These are phyloP conservation scores for Eupeodes corollae DNA, from an alignment of 1,140 invertebrate species.

Conservation along the genomic window DNA sequence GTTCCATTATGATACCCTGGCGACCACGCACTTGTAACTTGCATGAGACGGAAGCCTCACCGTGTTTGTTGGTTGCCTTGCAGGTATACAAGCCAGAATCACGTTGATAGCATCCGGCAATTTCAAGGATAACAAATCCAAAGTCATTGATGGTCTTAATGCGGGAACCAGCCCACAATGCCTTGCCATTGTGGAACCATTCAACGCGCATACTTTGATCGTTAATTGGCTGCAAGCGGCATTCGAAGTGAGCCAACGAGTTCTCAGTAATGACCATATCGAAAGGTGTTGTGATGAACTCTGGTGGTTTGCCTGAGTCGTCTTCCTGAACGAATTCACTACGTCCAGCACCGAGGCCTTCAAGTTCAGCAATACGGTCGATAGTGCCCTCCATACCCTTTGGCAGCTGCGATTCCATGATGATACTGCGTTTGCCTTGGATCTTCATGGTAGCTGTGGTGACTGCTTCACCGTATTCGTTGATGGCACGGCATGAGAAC, in stretches of 20 bases:
- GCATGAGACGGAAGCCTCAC: conserved; percentile 77
- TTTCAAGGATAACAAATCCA: conserved; percentile 85
- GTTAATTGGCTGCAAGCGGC: conserved; percentile 75
- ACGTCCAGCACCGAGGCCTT: conserved; percentile 63
- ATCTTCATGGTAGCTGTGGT: conserved; percentile 85
- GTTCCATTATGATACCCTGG: conserved; percentile 79
- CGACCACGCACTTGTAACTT: conserved; percentile 73
- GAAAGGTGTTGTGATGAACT: conserved; percentile 79
- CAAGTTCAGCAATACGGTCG: conserved; percentile 84
- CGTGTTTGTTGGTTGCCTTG: conserved; percentile 81
- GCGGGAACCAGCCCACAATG: conserved; percentile 72
- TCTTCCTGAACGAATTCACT: conserved; percentile 50
- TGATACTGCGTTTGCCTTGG: conserved; percentile 80
- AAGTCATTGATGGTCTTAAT: conserved; percentile 89
- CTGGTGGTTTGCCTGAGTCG: conserved; percentile 79
- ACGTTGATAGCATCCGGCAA: conserved; percentile 74
- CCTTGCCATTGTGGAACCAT: conserved; percentile 94
- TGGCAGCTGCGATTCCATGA: conserved; percentile 80
- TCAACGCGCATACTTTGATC: conserved; percentile 88
- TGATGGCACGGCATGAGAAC: conserved; percentile 81
- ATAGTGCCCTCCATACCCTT: conserved; percentile 88
- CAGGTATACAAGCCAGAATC: conserved; percentile 85
- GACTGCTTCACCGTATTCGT: conserved; percentile 87
- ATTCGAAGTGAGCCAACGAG: conserved; percentile 84
- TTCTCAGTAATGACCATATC: conserved; percentile 81